Percentiles rank a stretch among this genome's conserved stretches.
These are phyloP conservation scores for Cremastinae sp. DNA, from an alignment of 2,888 invertebrate genomes.

Conservation along the genomic window DNA sequence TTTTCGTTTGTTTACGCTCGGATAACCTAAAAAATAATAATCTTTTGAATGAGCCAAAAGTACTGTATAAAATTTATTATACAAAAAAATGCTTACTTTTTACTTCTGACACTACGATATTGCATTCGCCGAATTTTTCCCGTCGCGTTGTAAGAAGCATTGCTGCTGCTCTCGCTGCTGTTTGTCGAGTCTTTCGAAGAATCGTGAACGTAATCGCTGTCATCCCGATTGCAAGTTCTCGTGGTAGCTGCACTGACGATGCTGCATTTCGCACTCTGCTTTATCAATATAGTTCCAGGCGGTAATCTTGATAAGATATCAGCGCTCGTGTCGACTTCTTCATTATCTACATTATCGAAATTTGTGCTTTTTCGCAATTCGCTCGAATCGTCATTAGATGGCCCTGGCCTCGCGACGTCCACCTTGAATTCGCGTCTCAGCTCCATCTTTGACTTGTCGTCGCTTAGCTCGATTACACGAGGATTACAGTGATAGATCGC, in stretches of 20 bases:
- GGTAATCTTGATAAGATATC: slow-evolving; percentile 69
- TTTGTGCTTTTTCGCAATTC: slow-evolving; percentile 21
- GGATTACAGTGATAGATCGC: slow-evolving; percentile 44
- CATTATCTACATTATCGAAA: slow-evolving; percentile 14
- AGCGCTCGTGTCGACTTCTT: slow-evolving; percentile 53
- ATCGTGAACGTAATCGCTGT: slow-evolving; percentile 66
- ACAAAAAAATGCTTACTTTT: slow-evolving; percentile 63
- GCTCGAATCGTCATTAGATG: slow-evolving; percentile 1
- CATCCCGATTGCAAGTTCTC: slow-evolving; percentile 54
- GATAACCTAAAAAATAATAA: too few relatives aligned
- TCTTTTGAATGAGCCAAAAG: too few relatives aligned
- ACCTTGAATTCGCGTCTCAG: slow-evolving; percentile 65
- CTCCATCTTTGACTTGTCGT: slow-evolving; percentile 67
- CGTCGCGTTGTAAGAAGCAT: slow-evolving; percentile 57
- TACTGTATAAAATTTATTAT: too few relatives aligned
- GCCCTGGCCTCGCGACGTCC: slow-evolving; percentile 51
- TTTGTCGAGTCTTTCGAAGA: slow-evolving; percentile 59
- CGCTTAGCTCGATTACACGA: slow-evolving; percentile 66
- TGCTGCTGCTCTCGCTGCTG: slow-evolving; percentile 60
- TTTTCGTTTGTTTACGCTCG: too few relatives aligned
- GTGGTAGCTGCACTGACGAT: slow-evolving; percentile 8
- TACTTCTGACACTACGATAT: slow-evolving; percentile 65
- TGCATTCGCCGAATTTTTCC: slow-evolving; percentile 64
- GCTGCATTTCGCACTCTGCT: slow-evolving; percentile 59
- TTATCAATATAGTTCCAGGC: slow-evolving; percentile 67